phyloP scores from a whole-genome alignment of 2,113 vertebrate species.

The Notothenia coriiceps region DNA sequence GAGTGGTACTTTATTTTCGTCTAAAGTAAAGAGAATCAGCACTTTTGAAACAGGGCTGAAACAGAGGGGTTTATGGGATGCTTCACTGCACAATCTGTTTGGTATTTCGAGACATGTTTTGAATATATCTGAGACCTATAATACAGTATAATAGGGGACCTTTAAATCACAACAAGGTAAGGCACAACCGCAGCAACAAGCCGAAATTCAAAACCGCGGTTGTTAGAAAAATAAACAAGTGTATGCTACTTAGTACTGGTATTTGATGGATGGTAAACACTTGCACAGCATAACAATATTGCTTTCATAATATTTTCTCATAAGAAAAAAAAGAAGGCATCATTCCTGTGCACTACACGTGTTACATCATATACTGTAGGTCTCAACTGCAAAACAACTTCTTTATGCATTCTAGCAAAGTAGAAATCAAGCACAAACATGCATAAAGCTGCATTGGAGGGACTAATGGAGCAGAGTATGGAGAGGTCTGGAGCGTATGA shows the following conservation, averaged over 20 bases:
- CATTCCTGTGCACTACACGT: background rate
- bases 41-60: too few relatives aligned
- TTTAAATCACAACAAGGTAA: too few relatives aligned
- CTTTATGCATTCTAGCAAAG: background rate
- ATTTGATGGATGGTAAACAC: background rate
- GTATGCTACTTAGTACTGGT: background rate
- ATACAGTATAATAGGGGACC: too few relatives aligned
- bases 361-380: background rate
- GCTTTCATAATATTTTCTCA: too few relatives aligned
- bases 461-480: conserved; percentile 2
- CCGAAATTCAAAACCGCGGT: background rate
- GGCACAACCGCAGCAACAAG: background rate
- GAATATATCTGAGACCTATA: too few relatives aligned
- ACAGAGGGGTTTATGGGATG: too few relatives aligned
- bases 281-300: background rate
- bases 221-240: background rate
- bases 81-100: too few relatives aligned
- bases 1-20: too few relatives aligned
- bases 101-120: too few relatives aligned
- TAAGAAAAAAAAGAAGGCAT: too few relatives aligned
- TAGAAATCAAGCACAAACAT: conserved; percentile 12
- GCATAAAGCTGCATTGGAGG: background rate
- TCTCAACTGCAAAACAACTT: background rate
- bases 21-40: too few relatives aligned
- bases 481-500: conserved; percentile 50